Base-by-base conservation (phyloP, 2,113 vertebrate species). In the Danionella cerebrum region DNA sequence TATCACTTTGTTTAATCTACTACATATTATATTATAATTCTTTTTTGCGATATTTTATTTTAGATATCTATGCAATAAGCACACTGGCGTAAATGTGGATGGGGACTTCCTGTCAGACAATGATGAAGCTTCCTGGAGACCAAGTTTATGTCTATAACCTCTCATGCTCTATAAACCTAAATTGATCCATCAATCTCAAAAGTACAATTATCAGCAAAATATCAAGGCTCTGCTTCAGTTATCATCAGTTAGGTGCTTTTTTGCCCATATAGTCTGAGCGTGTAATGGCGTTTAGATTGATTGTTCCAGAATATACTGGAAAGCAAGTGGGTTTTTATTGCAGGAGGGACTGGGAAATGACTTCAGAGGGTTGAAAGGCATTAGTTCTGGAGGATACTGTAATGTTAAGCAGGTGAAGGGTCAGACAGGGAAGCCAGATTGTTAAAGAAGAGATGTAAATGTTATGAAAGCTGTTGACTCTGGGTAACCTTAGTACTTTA, bases 141-240 rank as follows among this genome's bases (percentile, higher is more conserved):
- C 0, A 18, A 57, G 39, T 62, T 33, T 45, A 42, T 62, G 41
- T 62, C 53, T 38, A 33, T 45, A 44, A 44, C 39, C 58, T 62
- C 41, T n/a, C 58, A 21, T 21, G 41, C 41, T 44, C 58, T 45
- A 21, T 62, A 62, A 62, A 62, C 24, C 41, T 31, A 45, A 62
- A 62, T 62, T 62, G 41, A 29, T 33, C 41, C 21, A 62, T 62
- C 58, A 62, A 62, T 62, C 58, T 44, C 58, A 33, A 62, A 62
- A 62, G 24, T 16, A 62, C 58, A 62, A 62, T 62, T 45, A 62
- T 62, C 58, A 62, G 58, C 41, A 45, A 45, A 45, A 62, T 62
- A 24, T 45, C 25, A 33, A 24, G 58, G 11, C 10, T 9, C 14
- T 18, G 39, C 41, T 29, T 60, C 57, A 29, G 24, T 42, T 60